phyloP scores from a whole-genome alignment of 2,797 vertebrate genomes.

The Peromyscus eremicus region DNA sequence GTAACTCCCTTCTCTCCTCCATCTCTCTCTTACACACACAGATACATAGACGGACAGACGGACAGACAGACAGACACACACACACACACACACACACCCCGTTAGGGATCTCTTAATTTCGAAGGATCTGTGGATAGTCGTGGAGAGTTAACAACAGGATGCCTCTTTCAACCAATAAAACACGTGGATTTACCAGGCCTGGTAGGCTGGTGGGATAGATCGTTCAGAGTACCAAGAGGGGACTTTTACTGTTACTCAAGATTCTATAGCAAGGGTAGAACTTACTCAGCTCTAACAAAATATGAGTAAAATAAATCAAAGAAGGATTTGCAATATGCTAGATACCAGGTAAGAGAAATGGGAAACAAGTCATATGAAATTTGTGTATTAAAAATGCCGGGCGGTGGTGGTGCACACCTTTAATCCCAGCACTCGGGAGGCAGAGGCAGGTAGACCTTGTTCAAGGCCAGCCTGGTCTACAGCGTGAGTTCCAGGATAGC shows the following conservation, averaged over 20 bases:
- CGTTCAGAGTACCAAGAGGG: background rate
- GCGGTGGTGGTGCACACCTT: rapidly evolving
- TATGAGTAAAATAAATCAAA: background rate
- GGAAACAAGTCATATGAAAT: background rate
- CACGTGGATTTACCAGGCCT: background rate
- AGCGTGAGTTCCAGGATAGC: background rate
- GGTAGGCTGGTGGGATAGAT: background rate
- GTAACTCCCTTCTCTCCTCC: background rate
- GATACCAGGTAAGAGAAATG: background rate
- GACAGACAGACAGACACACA: background rate
- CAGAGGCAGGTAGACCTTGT: background rate
- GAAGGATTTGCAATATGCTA: background rate
- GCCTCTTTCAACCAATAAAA: background rate
- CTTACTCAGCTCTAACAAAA: background rate
- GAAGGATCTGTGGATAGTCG: background rate
- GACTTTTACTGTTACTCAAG: background rate
- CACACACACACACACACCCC: background rate
- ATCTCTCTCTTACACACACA: background rate
- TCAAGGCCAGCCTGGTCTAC: background rate
- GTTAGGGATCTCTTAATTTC: background rate
- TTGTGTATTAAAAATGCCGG: background rate
- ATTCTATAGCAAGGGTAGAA: background rate
- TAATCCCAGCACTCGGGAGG: background rate
- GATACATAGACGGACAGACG: background rate
- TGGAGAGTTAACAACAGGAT: background rate